Base-by-base conservation (phyloP, 2,113 vertebrate species). In the Perccottus glenii region DNA sequence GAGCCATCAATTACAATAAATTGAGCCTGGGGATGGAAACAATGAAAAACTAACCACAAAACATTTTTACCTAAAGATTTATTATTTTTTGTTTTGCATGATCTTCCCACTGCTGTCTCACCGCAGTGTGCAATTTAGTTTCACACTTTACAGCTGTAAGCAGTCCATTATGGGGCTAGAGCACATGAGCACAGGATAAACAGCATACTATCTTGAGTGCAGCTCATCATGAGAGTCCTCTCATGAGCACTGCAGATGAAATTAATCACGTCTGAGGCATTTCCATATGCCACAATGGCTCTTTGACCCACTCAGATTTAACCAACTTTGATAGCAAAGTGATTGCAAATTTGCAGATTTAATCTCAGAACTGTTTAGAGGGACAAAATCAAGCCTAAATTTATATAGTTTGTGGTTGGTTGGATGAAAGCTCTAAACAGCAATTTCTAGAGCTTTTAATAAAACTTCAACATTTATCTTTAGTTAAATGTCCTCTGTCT, bases 221-320 rank as follows among this genome's bases (percentile, higher is more conserved):
- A 5, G 64, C 70, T 80, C 66, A 58, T 56, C 19, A 66, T 51
- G 15, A 66, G 59, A 48, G 44, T 65, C 70, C 70, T 76, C 49
- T 62, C 42, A 49, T 11, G 49, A 49, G 53, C 15, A 36, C 57
- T 27, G 52, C 49, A 78, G 65, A 82, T 78, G 65, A 76, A 77
- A 77, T 83, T 74, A 73, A 76, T 81, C 66, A 73, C 60, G 36
- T 80, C 55, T 65, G 47, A 36, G 80, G 27, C 52, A 69, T 71
- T 46, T 67, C 68, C 71, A 70, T 73, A 76, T 60, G 49, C 56
- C 47, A 78, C 8, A 53, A n/a, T 33, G 63, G n/a, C 67, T 70
- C 70, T 70, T 59, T 81, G 73, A 84, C 71, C 73, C 60, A 14
- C 51, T 83, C 72, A 57, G 48, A 74, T 67, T 70, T 78, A 85